Base-by-base conservation (phyloP, 2,888 invertebrate species). In the Protophormia terraenovae region DNA sequence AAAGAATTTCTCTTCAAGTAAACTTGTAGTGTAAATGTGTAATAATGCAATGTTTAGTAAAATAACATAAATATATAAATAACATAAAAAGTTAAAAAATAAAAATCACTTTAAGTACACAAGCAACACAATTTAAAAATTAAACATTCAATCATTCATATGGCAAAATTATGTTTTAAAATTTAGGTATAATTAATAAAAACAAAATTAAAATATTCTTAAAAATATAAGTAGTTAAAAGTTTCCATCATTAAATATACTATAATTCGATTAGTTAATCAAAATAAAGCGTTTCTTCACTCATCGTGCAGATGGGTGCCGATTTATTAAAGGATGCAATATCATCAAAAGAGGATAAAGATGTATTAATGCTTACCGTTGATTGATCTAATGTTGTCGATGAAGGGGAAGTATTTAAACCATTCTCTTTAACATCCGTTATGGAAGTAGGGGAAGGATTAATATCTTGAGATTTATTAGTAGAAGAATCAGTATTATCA, bases 271-370 rank as follows among this genome's bases (percentile, higher is more conserved):
- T 67, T 24, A 55, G 16, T 72, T 71, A 80, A 19, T 76, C 72
- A 66, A 38, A 78, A 87, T 89, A 88, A 88, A 86, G 87, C 93
- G 83, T 53, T 69, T 93, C 93, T 92, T 94, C 94, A 89, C 94
- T 94, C 89, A 94, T 94, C 87, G 94, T 93, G 89, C 93, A 93
- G 84, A 94, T 90, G 76, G 94, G 94, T 88, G 94, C 94, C 91
- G 93, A 91, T 89, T 91, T 87, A 29, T 82, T 84, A 47, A 66
- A 35, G 71, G 35, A 75, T 64, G 47, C 27, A 67, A 79, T 58
- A 22, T 79, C 85, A 64, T 82, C 85, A 58, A 69, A 78, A 24
- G 73, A 73, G 10, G 32, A 71, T 75, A 71, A 58, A 64, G 71
- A 78, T 45, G 78, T 55, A 29, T 58, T 79, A 53, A 79, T 85